These are phyloP conservation scores for Myiopsitta monachus DNA, from an alignment of 2,113 vertebrate genomes.

Conservation along the genomic window DNA sequence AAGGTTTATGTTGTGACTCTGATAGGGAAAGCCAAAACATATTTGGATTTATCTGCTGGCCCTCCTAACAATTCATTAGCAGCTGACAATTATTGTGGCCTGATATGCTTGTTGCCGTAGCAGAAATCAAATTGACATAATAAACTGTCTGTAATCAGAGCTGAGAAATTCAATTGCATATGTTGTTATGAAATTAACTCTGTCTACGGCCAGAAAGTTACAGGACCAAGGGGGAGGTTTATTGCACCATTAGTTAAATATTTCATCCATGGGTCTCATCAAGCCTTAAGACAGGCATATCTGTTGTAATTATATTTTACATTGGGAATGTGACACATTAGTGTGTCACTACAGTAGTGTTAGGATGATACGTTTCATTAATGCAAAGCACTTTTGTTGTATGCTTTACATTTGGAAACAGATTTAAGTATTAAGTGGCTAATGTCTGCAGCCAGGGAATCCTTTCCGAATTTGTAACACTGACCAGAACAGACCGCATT, in stretches of 20 bases:
- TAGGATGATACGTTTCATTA: conserved; percentile 77
- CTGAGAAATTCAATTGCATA: not conserved
- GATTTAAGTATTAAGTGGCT: conserved; percentile 88
- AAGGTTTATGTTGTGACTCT: not conserved
- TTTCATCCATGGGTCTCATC: conserved; percentile 63
- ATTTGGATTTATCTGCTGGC: not conserved
- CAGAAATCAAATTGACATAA: not conserved
- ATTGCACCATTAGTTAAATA: conserved; percentile 59
- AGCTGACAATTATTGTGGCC: not conserved
- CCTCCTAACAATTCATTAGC: not conserved
- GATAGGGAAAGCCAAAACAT: not conserved
- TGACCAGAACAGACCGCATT: conserved; percentile 85
- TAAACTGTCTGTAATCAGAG: not conserved
- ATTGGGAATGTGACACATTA: conserved; percentile 63
- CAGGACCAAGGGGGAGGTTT: not conserved
- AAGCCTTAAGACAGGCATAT: conserved; percentile 52
- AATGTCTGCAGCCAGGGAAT: conserved; percentile 82
- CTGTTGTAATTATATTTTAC: conserved; percentile 79
- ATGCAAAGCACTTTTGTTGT: conserved; percentile 84
- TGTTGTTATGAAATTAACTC: conserved; percentile 50
- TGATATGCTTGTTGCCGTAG: not conserved
- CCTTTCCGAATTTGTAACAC: conserved; percentile 86
- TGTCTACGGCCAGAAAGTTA: not conserved
- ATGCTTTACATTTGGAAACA: conserved; percentile 85
- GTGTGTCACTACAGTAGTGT: conserved; percentile 60